Evolutionary conservation across 2,113 vertebrate species (phyloP).

Genomic region (Dasypus novemcinctus): DNA sequence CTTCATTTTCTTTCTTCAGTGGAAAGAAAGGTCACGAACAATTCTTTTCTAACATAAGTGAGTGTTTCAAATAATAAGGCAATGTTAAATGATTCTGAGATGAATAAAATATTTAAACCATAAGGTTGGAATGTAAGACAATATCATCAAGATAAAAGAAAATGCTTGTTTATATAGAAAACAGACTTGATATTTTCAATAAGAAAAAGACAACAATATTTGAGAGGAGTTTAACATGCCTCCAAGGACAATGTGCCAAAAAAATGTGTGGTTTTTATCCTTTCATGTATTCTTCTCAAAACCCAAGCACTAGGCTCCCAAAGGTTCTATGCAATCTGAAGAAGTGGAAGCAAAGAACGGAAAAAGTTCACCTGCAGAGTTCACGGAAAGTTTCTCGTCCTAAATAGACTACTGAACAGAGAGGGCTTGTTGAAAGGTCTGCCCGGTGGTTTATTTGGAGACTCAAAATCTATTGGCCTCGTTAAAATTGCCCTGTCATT

Average conservation of each 20-base stretch:
- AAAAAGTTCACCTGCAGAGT: not conserved
- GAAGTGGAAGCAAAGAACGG: not conserved
- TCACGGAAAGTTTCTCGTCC: not conserved
- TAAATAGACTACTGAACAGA: not conserved
- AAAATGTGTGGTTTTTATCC: not conserved
- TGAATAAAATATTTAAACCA: conserved; percentile 56
- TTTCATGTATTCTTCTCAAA: not conserved
- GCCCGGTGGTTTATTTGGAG: not conserved
- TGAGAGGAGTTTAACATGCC: conserved; percentile 30
- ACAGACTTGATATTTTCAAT: conserved; percentile 47
- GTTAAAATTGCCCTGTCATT: not conserved
- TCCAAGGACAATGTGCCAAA: not conserved
- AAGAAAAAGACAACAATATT: conserved; percentile 49
- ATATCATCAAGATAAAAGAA: conserved; percentile 59
- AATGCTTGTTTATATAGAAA: conserved; percentile 65
- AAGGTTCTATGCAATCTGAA: not conserved
- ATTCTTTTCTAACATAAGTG: not conserved
- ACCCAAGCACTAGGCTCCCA: not conserved
- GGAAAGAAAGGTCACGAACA: conserved; percentile 37
- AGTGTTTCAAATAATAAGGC: conserved; percentile 17
- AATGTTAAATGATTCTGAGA: conserved; percentile 11
- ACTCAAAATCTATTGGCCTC: not conserved
- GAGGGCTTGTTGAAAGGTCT: not conserved
- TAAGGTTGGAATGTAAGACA: conserved; percentile 54
- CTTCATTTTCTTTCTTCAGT: not conserved